Evolutionary conservation across 2,797 vertebrate genomes (phyloP).

Genomic region (Xyrichtys novacula): DNA sequence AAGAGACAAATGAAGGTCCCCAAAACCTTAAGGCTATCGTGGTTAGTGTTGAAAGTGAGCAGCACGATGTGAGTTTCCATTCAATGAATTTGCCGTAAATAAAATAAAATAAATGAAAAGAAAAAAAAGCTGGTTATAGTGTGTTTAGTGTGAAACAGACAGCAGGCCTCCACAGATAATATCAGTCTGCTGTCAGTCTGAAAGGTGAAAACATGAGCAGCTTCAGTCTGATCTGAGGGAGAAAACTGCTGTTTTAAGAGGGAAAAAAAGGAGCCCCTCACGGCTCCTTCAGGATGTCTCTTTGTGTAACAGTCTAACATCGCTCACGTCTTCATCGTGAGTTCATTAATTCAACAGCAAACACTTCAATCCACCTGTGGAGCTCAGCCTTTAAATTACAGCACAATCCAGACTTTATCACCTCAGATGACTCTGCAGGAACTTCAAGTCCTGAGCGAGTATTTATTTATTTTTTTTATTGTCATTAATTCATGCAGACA

Average conservation of each 20-base stretch:
- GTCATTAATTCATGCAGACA: neutral
- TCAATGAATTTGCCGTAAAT: too few relatives aligned
- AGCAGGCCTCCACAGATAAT: neutral
- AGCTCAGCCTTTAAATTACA: neutral
- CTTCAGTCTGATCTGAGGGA: slow-evolving; percentile 2
- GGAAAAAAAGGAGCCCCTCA: neutral
- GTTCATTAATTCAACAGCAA: slow-evolving; percentile 40
- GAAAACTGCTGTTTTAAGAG: neutral
- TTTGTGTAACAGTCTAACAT: neutral
- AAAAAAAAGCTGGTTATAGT: neutral
- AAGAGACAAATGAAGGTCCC: too few relatives aligned
- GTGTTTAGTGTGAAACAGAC: slow-evolving; percentile 2
- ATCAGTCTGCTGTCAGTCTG: neutral
- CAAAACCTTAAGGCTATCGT: too few relatives aligned
- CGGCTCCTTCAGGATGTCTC: neutral
- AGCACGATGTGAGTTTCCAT: too few relatives aligned
- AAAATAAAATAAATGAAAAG: too few relatives aligned
- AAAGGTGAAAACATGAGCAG: slow-evolving; percentile 2
- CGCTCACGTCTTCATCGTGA: neutral
- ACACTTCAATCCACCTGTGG: slow-evolving; percentile 34
- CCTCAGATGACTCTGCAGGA: neutral
- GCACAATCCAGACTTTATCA: slow-evolving; percentile 15
- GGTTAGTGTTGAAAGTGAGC: too few relatives aligned
- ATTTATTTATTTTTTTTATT: neutral
- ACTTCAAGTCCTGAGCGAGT: neutral